Evolutionary conservation across 2,113 vertebrate species (phyloP).

Genomic region (Tachycineta bicolor): DNA sequence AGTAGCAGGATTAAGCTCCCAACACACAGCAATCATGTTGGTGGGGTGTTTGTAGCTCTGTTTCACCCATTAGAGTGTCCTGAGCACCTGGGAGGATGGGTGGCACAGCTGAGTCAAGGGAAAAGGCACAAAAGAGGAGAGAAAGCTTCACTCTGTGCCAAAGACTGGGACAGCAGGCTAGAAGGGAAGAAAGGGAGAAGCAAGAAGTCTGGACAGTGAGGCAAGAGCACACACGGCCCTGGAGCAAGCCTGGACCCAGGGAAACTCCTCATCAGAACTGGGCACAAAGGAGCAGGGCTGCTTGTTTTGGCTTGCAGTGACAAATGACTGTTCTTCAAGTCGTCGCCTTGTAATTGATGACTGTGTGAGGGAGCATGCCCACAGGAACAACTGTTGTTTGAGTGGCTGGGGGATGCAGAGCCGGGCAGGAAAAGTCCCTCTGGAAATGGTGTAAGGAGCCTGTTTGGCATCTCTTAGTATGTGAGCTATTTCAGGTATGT

Average conservation of each 20-base stretch:
- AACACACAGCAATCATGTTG: neutral
- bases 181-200: neutral
- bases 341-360: neutral
- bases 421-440: neutral
- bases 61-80: rapidly evolving
- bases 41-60: neutral
- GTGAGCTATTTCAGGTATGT: constrained; percentile 49
- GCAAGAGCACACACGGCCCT: neutral
- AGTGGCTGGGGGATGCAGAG: neutral
- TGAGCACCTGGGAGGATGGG: neutral
- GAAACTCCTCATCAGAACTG: neutral
- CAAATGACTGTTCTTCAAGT: neutral
- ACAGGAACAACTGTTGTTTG: neutral
- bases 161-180: neutral
- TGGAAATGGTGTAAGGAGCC: neutral
- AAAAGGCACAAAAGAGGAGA: neutral
- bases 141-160: neutral
- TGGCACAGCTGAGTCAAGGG: neutral
- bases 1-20: neutral
- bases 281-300: neutral
- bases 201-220: rapidly evolving
- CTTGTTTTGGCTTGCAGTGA: neutral
- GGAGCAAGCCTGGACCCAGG: neutral
- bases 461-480: neutral
- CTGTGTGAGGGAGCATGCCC: neutral